Base-by-base conservation (phyloP, 2,888 invertebrate species). In the Lithophane ornitopus region DNA sequence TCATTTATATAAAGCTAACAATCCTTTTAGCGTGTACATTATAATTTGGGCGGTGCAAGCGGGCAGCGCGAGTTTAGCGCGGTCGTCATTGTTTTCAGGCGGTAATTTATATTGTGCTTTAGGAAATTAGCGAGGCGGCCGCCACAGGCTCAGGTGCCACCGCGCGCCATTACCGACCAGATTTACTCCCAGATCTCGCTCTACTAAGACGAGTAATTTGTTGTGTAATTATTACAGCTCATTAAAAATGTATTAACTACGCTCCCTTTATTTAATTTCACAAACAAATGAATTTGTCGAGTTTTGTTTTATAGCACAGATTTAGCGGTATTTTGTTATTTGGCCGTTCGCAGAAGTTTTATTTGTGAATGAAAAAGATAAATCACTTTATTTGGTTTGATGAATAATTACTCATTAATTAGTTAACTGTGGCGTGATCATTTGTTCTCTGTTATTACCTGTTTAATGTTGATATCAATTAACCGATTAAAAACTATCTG, bases 51-150 rank as follows among this genome's bases (percentile, higher is more conserved):
- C 83, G 76, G 85, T 82, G 89, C 86, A 89, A 81, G 87, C 85
- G 84, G 81, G 84, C 87, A 83, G 89, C 78, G 87, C 80, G 88
- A 85, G 89, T 88, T 90, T 88, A 87, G 87, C 83, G 85, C 85
- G 88, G 85, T 84, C 92, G 92, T 94, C 94, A 94, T 95, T 95
- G 95, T 95, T 95, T 95, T 91, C 90, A 86, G 89, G 84, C 89
- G 88, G 93, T 95, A 94, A 95, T 95, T 95, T 94, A 95, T 95
- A 94, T 93, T 92, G 93, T 93, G 93, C 93, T 95, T 93, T 91
- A 92, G 91, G 91, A 94, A 95, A 95, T 95, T 94, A 95, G 93
- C 92, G 91, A 89, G 87, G 89, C 88, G 85, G 84, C 89, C 85
- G 87, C 88, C 89, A 86, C 89, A 88, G 92, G 90, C 92, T 90